Evolutionary conservation across 2,113 vertebrate genomes (phyloP), one percentile per base, ranked within the genome.

Genomic region (Microtus pennsylvanicus): DNA sequence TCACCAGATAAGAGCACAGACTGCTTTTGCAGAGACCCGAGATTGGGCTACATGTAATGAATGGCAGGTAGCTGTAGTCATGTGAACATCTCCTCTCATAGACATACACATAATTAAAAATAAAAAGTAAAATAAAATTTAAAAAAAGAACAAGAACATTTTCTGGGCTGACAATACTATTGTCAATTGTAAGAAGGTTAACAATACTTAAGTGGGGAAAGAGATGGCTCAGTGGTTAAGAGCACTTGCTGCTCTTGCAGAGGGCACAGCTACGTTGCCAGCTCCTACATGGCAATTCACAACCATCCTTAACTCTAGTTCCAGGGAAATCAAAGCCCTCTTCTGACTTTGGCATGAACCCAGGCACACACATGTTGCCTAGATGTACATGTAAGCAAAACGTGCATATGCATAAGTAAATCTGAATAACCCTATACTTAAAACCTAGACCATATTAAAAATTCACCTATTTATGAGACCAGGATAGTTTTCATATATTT

Each of bases 401-500:
- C 3, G 3, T 42, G 55, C 7, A 16, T 61, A 28, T 63, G 3
- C 26, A 26, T 42, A 26, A 28, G 26, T 83, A 61, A 83, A 24
- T 38, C 55, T 83, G 22, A 81, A 61, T 16, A 61, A 45, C 16
- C 24, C 45, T 94, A 85, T 93, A 70, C 19, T 63, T 94, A 93
- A 81, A 38, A 95, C 50, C 38, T 2, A 91, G 74, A 76, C 35
- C 21, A 83, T 87, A 95, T 91, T 93, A 52, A 87, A 45, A 90
- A 87, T 87, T 90, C 24, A 21, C 75, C 22, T 96, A 63, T 88
- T 96, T 72, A n/a, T 85, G 91, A 86, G 28, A 65, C 42, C 21
- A 81, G 70, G 47, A 26, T 77, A 89, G 6, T 93, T 94, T 95
- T 95, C 80, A 89, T 91, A 91, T 22, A 83, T n/a, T 83, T 95